Percentiles rank a stretch among this genome's conserved stretches.
These are phyloP conservation scores for Erinaceus europaeus DNA, from an alignment of 2,113 vertebrate genomes.

Conservation along the genomic window DNA sequence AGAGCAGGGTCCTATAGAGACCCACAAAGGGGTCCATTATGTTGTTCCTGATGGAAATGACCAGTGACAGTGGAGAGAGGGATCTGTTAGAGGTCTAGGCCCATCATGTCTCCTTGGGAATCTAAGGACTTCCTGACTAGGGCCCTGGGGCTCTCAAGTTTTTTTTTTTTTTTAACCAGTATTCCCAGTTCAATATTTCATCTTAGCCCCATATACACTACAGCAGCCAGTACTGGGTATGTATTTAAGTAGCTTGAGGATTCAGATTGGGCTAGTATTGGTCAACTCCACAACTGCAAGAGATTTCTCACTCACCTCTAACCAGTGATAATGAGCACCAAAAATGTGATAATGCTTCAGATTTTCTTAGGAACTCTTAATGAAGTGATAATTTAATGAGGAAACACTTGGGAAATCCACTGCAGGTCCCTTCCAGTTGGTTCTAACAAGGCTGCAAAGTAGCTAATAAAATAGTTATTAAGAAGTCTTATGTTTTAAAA, in stretches of 20 bases:
- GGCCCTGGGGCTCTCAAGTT: too few species aligned
- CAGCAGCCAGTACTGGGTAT: rapidly evolving
- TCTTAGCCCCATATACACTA: neutral
- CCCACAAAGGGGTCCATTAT: too few species aligned
- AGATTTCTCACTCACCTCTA: conserved; percentile 55
- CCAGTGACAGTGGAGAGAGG: too few species aligned
- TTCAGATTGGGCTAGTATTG: conserved; percentile 29
- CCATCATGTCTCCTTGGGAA: too few species aligned
- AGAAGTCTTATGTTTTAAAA: neutral
- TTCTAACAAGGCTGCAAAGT: neutral
- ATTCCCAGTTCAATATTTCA: neutral
- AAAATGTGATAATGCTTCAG: conserved; percentile 63
- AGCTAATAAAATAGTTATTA: neutral
- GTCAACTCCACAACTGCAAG: conserved; percentile 31
- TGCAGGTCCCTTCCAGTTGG: conserved; percentile 22
- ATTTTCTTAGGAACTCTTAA: conserved; percentile 59
- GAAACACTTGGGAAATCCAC: conserved; percentile 59
- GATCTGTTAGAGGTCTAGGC: too few species aligned
- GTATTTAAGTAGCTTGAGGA: neutral
- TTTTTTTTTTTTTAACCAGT: neutral
- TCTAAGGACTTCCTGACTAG: too few species aligned
- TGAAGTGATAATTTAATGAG: conserved; percentile 59
- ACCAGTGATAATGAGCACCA: conserved; percentile 42
- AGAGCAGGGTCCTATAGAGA: too few species aligned
- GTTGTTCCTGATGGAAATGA: too few species aligned